Base-by-base conservation (phyloP, 2,888 invertebrate genomes). In the Drosophila barbarae region DNA sequence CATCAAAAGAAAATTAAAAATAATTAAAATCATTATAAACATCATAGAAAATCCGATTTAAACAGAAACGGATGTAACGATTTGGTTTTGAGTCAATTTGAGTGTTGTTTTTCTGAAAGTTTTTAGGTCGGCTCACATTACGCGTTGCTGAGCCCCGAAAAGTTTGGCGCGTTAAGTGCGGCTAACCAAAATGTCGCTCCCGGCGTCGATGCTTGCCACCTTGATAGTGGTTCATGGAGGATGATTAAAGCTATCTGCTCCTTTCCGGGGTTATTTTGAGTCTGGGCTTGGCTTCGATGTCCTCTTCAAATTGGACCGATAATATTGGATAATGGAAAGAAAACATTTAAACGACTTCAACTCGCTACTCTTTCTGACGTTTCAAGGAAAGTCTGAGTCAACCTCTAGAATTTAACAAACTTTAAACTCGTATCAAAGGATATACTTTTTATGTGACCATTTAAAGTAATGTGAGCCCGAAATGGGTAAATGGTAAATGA, bases 121-220 rank as follows among this genome's bases (percentile, higher is more conserved):
- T 42, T 8, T 18, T 13, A 46, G 18, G 21, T 28, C 13, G 13
- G 21, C 32, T 34, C 13, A n/a, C n/a, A 47, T 32, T 59, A 12
- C 30, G 7, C 15, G n/a, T 9, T 28, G 12, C 39, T 52, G 52
- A n/a, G 38, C 38, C 26, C 47, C 59, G 54, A 58, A 67, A 66
- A 59, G 49, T 58, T 63, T 41, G 28, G 15, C 18, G 52, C 58
- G 67, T 30, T 55, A 53, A 67, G 52, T 65, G 60, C 55, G 64
- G 60, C 44, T 41, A 69, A 74, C 54, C 73, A 44, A 73, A 73
- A 66, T 79, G 75, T 73, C 73, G 69, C 73, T 61, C 49, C 39
- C 42, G 69, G 69, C 39, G 52, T 39, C 32, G n/a, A 39, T 18
- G 58, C 49, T 49, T 53, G 55, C 61, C 49, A 69, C 50, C 56